A percentile compares a stretch with the other conserved stretches of the same genome.
These are phyloP conservation scores for Atrichornis clamosus DNA, from an alignment of 2,113 vertebrate species.

Conservation along the genomic window DNA sequence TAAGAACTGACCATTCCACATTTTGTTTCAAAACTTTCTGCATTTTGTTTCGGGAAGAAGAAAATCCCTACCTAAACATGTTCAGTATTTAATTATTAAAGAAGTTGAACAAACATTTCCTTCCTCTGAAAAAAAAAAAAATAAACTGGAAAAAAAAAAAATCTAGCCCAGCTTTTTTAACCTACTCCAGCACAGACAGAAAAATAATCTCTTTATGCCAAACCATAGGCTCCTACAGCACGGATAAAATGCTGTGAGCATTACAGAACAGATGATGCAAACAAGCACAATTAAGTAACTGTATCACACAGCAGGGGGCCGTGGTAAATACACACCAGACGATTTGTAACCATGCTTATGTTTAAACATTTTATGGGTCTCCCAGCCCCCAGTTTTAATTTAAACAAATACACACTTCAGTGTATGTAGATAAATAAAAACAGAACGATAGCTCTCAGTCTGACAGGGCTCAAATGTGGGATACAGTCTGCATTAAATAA, in stretches of 20 bases:
- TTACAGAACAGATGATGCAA: constrained; percentile 43
- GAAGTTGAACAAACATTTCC: rapidly evolving
- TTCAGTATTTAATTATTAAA: background rate
- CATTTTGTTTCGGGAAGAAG: background rate
- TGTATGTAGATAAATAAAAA: background rate
- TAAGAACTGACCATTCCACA: background rate
- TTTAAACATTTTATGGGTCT: constrained; percentile 27
- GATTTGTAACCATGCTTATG: constrained; percentile 3
- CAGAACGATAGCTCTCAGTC: background rate
- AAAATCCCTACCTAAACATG: background rate
- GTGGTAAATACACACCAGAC: constrained; percentile 49
- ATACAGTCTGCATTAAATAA: background rate
- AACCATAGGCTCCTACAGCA: background rate
- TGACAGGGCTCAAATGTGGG: background rate
- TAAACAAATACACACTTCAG: constrained; percentile 6
- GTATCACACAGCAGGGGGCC: constrained; percentile 9
- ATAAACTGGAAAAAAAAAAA: no score
- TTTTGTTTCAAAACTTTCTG: background rate
- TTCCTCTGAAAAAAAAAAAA: background rate
- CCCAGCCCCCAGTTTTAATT: constrained; percentile 25
- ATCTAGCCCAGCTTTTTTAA: background rate
- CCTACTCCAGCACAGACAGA: background rate
- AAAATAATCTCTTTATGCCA: background rate
- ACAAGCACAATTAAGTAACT: constrained; percentile 49
- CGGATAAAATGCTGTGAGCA: background rate